A percentile compares a stretch with the other conserved stretches of the same genome.
Conservation (phyloP, 2,113 vertebrate species). For the Phyllostomus discolor region DNA sequence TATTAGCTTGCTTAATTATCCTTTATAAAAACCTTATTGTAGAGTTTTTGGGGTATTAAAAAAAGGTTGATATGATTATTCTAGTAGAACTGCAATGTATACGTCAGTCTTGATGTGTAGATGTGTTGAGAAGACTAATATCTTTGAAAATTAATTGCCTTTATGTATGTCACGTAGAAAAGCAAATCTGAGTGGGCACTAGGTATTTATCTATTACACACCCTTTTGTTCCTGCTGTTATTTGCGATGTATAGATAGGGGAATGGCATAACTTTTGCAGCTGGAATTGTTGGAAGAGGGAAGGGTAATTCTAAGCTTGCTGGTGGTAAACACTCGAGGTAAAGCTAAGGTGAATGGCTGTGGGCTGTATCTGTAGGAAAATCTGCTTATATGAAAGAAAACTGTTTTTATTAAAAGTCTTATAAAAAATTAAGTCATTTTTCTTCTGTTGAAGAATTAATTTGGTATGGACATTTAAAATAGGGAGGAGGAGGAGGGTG, state of each 20-base stretch:
- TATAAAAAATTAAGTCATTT: not conserved
- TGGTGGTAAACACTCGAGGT: not conserved
- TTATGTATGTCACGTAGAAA: not conserved
- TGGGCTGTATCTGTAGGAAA: not conserved
- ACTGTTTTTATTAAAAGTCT: not conserved
- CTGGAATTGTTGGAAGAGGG: not conserved
- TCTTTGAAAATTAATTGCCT: constrained; percentile 44
- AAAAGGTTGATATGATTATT: constrained; percentile 67
- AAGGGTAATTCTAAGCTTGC: not conserved
- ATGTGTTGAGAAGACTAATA: not conserved
- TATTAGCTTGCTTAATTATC: constrained; percentile 81
- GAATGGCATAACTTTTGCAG: not conserved
- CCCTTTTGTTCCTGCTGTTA: not conserved
- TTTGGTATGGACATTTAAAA: not conserved
- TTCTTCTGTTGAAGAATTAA: not conserved
- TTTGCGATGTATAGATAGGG: not conserved
- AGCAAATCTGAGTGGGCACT: not conserved
- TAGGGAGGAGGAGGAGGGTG: no score
- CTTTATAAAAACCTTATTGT: constrained; percentile 74
- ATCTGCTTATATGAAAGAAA: not conserved
- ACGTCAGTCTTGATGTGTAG: constrained; percentile 44
- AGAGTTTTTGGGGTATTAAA: constrained; percentile 37
- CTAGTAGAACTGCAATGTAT: constrained; percentile 32
- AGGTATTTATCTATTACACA: not conserved
- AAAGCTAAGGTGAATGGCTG: not conserved